Conservation (phyloP, 2,888 invertebrate species). For the Lepetodrilus schrolli region DNA sequence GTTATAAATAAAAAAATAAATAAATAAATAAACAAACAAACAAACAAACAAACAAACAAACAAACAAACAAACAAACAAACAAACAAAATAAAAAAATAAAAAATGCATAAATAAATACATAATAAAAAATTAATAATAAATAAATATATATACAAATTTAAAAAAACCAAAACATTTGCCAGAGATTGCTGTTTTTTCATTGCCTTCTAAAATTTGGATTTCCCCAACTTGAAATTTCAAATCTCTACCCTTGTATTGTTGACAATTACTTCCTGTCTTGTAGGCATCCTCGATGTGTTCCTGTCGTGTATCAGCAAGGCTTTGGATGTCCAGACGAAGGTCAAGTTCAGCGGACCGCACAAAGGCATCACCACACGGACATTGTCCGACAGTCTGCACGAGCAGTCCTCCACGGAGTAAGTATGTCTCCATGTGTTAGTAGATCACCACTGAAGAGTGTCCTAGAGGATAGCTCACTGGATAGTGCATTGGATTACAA, state of each 20-base stretch:
- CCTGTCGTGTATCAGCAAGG: slow-evolving; percentile 91
- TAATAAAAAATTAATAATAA: background rate
- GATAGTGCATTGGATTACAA: no score
- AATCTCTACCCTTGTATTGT: background rate
- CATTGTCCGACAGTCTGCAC: slow-evolving; percentile 77
- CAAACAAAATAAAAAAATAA: no score
- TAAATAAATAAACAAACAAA: no score
- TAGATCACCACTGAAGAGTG: no score
- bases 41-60: no score
- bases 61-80: background rate
- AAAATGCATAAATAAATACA: no score
- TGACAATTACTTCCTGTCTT: background rate
- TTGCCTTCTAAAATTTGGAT: background rate
- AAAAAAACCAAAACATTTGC: background rate
- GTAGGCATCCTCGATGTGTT: slow-evolving; percentile 90
- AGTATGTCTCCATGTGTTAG: no score
- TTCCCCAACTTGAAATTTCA: no score
- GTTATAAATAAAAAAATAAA: no score
- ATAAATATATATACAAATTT: background rate
- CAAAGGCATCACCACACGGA: slow-evolving; percentile 77
- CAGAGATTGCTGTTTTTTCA: background rate
- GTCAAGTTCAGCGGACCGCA: slow-evolving; percentile 80
- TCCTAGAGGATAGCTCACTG: no score
- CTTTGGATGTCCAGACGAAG: slow-evolving; percentile 92
- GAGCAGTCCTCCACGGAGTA: slow-evolving; percentile 36